phyloP scores from a whole-genome alignment of 2,113 vertebrate genomes.

The Microcebus ravelobensis region DNA sequence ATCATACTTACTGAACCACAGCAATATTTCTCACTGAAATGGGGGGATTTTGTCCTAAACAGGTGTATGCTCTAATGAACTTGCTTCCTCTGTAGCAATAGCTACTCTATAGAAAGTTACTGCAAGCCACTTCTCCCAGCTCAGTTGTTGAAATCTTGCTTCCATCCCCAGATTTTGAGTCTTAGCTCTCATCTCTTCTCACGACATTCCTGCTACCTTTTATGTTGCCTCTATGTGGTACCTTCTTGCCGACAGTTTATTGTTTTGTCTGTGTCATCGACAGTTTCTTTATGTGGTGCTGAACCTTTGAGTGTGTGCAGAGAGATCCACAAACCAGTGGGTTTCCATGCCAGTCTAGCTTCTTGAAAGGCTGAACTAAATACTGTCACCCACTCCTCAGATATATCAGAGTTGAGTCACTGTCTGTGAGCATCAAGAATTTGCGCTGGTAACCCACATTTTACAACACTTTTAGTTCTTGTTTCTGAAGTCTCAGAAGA shows the following conservation, averaged over 20 bases:
- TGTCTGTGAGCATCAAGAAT: neutral
- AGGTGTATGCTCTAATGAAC: neutral
- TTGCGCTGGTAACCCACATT: neutral
- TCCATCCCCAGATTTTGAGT: neutral
- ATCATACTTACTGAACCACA: neutral
- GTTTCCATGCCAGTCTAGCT: neutral
- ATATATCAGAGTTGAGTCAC: neutral
- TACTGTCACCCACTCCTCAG: neutral
- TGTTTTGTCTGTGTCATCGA: neutral
- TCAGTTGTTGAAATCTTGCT: neutral
- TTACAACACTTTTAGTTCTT: neutral
- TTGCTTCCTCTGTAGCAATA: neutral
- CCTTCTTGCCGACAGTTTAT: neutral
- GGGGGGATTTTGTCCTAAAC: neutral
- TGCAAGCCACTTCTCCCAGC: neutral
- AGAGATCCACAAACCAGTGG: rapidly evolving
- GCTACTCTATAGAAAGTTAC: neutral
- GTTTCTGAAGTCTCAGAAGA: neutral
- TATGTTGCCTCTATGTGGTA: neutral
- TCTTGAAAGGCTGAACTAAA: neutral
- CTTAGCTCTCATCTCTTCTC: neutral
- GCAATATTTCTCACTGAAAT: neutral
- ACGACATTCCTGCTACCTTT: neutral
- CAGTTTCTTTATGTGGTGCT: neutral
- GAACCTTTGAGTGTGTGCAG: neutral